Evolutionary conservation across 1,140 invertebrate species (phyloP), one percentile per base, ranked within the genome.

Genomic region (Caerostris darwini): DNA sequence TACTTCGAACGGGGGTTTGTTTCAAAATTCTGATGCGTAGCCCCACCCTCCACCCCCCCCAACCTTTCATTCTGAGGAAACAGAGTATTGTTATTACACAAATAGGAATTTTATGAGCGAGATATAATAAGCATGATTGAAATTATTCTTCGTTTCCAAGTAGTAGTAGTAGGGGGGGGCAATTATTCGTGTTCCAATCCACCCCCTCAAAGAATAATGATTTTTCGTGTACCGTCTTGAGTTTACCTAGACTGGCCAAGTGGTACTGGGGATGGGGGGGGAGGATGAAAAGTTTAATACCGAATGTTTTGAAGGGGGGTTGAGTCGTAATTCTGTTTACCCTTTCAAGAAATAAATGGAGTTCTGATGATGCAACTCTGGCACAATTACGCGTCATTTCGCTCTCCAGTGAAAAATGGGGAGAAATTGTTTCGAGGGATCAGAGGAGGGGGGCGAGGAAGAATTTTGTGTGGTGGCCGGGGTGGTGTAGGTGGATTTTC

Each of bases 121-220:
- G 59, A 87, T 87, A 64, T 87, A 87, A 64, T 87, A 87, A 87
- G 85, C 58, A 87, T 61, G 85, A 87, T 87, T 87, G 85, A 64
- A 87, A 87, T 87, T 87, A 50, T 87, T 64, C 85, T 64, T 87
- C 54, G 17, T 58, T 77, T 53, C 71, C 8, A 10, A 53, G 34
- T 7, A 50, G 34, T 7, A 50, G n/a, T n/a, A n/a, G n/a, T n/a
- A n/a, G n/a, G 69, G 69, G 71, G 50, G 71, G 61, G 71, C 71
- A 53, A 77, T 50, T 53, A 50, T 77, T 77, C 34, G 71, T 77
- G 71, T 77, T 77, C 34, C 8, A 34, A 34, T 34, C 34, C 34
- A 34, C 6, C n/a, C 50, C 19, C n/a, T 83, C 54, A 6, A 2
- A 34, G 34, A 34, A 34, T 34, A 57, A 58, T 87, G 59, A 83